These are phyloP conservation scores for Theodoxus fluviatilis DNA, from an alignment of 2,888 invertebrate genomes.

Conservation along the genomic window DNA sequence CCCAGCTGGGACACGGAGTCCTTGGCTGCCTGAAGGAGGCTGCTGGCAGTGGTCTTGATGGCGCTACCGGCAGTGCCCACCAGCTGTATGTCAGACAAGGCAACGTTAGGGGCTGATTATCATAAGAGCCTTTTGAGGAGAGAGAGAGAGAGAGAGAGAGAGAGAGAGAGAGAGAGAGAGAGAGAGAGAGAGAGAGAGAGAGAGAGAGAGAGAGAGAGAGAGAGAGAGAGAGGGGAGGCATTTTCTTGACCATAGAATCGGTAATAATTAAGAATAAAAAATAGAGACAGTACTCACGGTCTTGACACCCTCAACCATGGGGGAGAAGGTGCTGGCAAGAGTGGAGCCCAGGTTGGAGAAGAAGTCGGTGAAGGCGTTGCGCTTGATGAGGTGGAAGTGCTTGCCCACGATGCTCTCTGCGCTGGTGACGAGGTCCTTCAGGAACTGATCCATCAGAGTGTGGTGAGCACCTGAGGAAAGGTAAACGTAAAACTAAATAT, in stretches of 20 bases:
- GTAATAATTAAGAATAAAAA: too few relatives aligned
- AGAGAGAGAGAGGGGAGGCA: too few relatives aligned
- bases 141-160: too few relatives aligned
- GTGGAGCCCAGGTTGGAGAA: constrained; percentile 1
- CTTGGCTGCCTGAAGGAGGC: constrained; percentile 11
- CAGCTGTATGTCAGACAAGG: background rate
- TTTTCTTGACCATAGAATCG: too few relatives aligned
- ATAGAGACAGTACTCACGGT: background rate
- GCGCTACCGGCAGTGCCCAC: constrained; percentile 3
- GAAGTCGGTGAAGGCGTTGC: constrained; percentile 19
- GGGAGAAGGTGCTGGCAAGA: background rate
- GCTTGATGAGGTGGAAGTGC: background rate
- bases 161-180: too few relatives aligned
- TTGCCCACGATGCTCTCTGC: background rate
- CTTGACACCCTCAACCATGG: constrained; percentile 20
- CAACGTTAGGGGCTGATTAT: background rate
- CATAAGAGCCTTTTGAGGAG: too few relatives aligned
- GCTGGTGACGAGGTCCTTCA: background rate
- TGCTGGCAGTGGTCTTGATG: constrained; percentile 13
- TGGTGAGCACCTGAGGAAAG: constrained; percentile 10
- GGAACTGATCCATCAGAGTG: background rate
- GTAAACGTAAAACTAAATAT: too few relatives aligned
- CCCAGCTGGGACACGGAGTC: constrained; percentile 17
- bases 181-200: too few relatives aligned
- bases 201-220: too few relatives aligned